Evolutionary conservation across 2,113 vertebrate species (phyloP).

Genomic region (Struthio camelus): DNA sequence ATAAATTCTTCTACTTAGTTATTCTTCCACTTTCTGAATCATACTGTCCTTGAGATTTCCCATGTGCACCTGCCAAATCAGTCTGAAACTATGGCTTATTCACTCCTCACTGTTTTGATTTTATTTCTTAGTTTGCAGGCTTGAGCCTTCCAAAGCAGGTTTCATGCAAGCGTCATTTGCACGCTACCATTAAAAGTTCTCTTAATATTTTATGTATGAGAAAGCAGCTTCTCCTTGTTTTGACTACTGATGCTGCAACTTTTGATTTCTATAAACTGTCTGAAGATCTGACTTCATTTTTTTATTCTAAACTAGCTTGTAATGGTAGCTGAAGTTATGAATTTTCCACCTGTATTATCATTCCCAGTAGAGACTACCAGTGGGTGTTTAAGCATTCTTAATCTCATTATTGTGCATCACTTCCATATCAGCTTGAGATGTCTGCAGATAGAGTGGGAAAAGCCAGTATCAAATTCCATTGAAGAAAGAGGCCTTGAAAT

Average conservation of each 20-base stretch:
- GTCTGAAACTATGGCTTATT: neutral
- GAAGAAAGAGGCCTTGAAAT: neutral
- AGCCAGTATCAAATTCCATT: neutral
- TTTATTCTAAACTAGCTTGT: neutral
- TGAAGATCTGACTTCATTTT: neutral
- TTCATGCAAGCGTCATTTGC: neutral
- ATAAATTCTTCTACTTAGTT: neutral
- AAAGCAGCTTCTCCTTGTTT: neutral
- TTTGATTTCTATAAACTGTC: neutral
- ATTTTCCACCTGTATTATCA: neutral
- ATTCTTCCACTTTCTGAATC: neutral
- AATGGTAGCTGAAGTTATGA: neutral
- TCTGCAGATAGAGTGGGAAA: neutral
- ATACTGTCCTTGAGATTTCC: neutral
- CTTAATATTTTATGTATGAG: neutral
- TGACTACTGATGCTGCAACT: neutral
- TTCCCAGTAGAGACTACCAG: neutral
- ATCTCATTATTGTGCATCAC: neutral
- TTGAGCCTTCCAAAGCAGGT: neutral
- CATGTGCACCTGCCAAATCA: accelerated
- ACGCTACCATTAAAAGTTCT: neutral
- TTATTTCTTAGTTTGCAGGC: neutral
- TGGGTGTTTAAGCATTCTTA: neutral
- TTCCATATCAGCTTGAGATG: neutral
- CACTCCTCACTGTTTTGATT: neutral